Percentiles rank a stretch among this genome's conserved stretches.
These are phyloP conservation scores for Luperina nickerlii DNA, from an alignment of 2,888 invertebrate genomes.

Conservation along the genomic window DNA sequence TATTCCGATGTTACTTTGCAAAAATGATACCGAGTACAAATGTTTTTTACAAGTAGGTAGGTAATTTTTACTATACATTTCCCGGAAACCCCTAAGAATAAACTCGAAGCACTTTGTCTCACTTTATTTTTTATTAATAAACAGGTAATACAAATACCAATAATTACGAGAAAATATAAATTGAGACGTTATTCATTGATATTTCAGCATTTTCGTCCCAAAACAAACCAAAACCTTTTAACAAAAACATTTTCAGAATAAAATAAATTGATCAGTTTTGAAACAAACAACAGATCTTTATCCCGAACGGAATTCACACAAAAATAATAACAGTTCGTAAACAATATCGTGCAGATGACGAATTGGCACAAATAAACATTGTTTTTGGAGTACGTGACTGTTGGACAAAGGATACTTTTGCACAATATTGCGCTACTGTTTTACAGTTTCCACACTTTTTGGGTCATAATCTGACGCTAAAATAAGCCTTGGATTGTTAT, in stretches of 20 bases:
- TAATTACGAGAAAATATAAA: slow-evolving; percentile 3
- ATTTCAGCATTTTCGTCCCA: slow-evolving; percentile 19
- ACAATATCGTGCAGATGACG: slow-evolving; percentile 56
- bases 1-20: too few relatives aligned
- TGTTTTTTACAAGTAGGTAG: neutral
- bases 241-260: slow-evolving; percentile 37
- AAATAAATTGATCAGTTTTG: slow-evolving; percentile 51
- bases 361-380: slow-evolving; percentile 50
- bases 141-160: neutral
- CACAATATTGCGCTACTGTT: slow-evolving; percentile 7
- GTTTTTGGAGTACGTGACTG: slow-evolving; percentile 44
- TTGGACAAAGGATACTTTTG: slow-evolving; percentile 37
- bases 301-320: slow-evolving; percentile 33
- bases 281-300: slow-evolving; percentile 55
- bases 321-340: slow-evolving; percentile 55
- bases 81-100: neutral
- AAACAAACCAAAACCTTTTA: slow-evolving; percentile 48
- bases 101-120: neutral
- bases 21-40: neutral
- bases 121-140: slow-evolving; percentile 13
- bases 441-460: slow-evolving; percentile 2
- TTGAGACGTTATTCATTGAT: slow-evolving; percentile 4
- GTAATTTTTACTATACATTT: neutral
- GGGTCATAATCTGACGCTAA: neutral
- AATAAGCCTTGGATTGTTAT: neutral